Conservation (phyloP, 1,140 invertebrate species). For the Vanessa tameamea region DNA sequence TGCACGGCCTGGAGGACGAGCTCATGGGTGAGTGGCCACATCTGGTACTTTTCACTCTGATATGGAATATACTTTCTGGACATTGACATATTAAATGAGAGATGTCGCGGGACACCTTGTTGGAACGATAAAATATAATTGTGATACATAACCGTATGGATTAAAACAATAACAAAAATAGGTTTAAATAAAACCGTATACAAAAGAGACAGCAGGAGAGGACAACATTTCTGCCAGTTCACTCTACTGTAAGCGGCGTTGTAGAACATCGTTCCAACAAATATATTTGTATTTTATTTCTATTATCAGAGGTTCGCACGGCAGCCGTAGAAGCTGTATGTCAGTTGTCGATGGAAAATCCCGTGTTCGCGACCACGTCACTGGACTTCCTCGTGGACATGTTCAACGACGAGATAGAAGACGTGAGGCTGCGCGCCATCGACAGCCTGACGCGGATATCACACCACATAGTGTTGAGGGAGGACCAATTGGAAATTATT, state of each 20-base stretch:
- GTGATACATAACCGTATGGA: too few species aligned
- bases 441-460: conserved; percentile 95
- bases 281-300: neutral
- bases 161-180: too few species aligned
- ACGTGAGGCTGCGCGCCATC: conserved; percentile 95
- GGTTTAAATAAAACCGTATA: too few species aligned
- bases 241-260: too few species aligned
- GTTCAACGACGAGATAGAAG: conserved; percentile 99
- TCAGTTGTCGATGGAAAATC: conserved; percentile 90
- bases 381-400: conserved; percentile 99
- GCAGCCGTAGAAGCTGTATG: conserved; percentile 97
- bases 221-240: too few species aligned
- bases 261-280: too few species aligned
- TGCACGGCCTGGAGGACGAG: conserved; percentile 99
- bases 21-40: conserved; percentile 86
- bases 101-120: too few species aligned
- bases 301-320: conserved; percentile 91
- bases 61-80: neutral
- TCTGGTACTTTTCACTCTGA: neutral
- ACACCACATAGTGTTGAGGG: conserved; percentile 91
- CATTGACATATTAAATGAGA: too few species aligned
- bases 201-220: too few species aligned
- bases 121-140: too few species aligned
- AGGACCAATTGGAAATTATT: conserved; percentile 98
- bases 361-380: conserved; percentile 91